A percentile compares a stretch with the other conserved stretches of the same genome.
phyloP scores from a whole-genome alignment of 2,797 vertebrate species.

The Euthynnus affinis region DNA sequence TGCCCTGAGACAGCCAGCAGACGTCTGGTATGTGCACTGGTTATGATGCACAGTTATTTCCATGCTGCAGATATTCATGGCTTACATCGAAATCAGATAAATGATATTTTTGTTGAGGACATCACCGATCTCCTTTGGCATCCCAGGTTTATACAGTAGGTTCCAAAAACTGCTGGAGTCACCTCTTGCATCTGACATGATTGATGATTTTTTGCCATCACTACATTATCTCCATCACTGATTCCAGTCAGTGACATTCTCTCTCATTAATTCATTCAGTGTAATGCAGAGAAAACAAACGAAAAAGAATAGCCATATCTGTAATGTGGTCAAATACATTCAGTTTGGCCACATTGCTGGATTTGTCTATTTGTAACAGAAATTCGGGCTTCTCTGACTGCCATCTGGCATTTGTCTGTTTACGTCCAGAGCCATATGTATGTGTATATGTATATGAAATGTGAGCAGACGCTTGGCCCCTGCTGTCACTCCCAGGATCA shows the following conservation, averaged over 20 bases:
- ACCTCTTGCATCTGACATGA: neutral
- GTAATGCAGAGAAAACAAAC: neutral
- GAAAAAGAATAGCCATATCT: neutral
- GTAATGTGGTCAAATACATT: neutral
- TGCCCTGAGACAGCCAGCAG: slow-evolving; percentile 1
- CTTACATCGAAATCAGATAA: neutral
- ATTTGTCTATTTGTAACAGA: neutral
- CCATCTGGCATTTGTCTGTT: too few species aligned
- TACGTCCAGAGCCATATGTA: neutral
- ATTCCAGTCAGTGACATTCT: neutral
- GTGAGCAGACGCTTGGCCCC: neutral
- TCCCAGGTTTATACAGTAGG: neutral
- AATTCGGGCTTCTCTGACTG: neutral
- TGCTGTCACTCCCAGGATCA: neutral
- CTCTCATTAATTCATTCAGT: neutral
- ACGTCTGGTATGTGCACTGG: neutral
- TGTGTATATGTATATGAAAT: too few species aligned
- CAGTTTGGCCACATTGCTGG: neutral
- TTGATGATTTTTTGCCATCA: slow-evolving; percentile 10
- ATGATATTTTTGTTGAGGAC: neutral
- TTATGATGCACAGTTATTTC: neutral
- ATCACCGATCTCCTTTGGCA: neutral
- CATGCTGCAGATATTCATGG: neutral
- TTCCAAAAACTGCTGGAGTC: slow-evolving; percentile 1
- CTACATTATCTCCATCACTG: neutral